These are phyloP conservation scores for Xiphydria camelus DNA, from an alignment of 2,888 invertebrate genomes.

Conservation along the genomic window DNA sequence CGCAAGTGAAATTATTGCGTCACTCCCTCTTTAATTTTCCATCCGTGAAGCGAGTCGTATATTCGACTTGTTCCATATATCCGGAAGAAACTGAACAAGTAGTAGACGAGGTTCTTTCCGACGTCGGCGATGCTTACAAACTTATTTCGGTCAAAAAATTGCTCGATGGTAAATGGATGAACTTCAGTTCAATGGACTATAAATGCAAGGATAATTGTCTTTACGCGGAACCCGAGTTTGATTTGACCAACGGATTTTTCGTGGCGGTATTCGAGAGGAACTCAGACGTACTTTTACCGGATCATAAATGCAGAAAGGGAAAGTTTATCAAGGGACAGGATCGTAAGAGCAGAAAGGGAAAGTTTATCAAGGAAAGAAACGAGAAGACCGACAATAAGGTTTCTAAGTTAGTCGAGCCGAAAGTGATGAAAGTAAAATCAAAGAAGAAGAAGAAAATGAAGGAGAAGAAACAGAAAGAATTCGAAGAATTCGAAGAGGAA, in stretches of 20 bases:
- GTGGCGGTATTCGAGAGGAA: slow-evolving; percentile 82
- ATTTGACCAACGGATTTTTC: slow-evolving; percentile 93
- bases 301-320: slow-evolving; percentile 15
- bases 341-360: slow-evolving; percentile 11
- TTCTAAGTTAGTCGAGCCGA: no score
- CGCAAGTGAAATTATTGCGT: slow-evolving; percentile 82
- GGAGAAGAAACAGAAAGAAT: slow-evolving; percentile 16
- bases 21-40: slow-evolving; percentile 87
- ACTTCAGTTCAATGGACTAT: slow-evolving; percentile 69
- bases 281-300: slow-evolving; percentile 39
- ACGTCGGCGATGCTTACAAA: slow-evolving; percentile 59
- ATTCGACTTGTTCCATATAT: slow-evolving; percentile 94
- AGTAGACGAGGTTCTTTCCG: slow-evolving; percentile 68
- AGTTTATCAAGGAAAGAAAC: no score
- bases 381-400: slow-evolving; percentile 14
- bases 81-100: slow-evolving; percentile 94
- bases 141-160: slow-evolving; percentile 66
- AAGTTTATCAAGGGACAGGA: no score
- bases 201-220: slow-evolving; percentile 74
- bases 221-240: slow-evolving; percentile 74
- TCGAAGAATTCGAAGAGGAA: slow-evolving; percentile 13
- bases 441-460: slow-evolving; percentile 10
- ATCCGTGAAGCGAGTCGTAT: slow-evolving; percentile 81
- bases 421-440: slow-evolving; percentile 9
- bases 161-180: slow-evolving; percentile 69